phyloP scores from a whole-genome alignment of 2,797 vertebrate genomes.

The Cyclopterus lumpus region DNA sequence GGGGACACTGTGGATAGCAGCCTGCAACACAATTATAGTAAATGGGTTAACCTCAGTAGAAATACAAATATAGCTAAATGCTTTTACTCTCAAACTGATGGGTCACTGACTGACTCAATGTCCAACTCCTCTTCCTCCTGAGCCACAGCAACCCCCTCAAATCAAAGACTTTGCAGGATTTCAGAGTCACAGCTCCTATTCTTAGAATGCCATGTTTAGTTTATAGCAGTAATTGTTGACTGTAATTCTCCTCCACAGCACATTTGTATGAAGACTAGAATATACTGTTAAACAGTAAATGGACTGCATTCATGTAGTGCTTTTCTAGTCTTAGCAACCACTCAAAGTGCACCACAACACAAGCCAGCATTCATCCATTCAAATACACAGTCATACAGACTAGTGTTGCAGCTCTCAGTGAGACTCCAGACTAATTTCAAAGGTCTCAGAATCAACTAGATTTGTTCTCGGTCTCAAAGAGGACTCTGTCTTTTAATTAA shows the following conservation, averaged over 20 bases:
- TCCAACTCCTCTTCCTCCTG: too few relatives aligned
- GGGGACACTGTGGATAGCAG: constrained; percentile 92
- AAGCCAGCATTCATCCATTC: background rate
- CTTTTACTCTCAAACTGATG: background rate
- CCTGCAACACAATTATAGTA: constrained; percentile 75
- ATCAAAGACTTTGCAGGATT: background rate
- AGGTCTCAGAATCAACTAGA: too few relatives aligned
- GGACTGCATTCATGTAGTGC: background rate
- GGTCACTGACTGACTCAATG: too few relatives aligned
- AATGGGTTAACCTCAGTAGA: background rate
- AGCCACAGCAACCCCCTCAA: too few relatives aligned
- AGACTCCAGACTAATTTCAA: too few relatives aligned
- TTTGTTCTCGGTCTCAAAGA: too few relatives aligned
- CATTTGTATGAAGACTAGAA: background rate
- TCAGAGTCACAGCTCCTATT: background rate
- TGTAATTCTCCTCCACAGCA: background rate
- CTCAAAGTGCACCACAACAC: background rate
- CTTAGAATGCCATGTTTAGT: background rate
- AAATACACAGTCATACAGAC: background rate
- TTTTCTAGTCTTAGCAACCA: background rate
- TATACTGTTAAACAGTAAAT: background rate
- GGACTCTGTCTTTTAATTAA: too few relatives aligned
- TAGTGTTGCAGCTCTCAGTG: too few relatives aligned
- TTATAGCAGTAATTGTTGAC: background rate
- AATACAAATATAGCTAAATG: background rate